These are phyloP conservation scores for Staurois parvus DNA, from an alignment of 2,797 vertebrate species.

Conservation along the genomic window DNA sequence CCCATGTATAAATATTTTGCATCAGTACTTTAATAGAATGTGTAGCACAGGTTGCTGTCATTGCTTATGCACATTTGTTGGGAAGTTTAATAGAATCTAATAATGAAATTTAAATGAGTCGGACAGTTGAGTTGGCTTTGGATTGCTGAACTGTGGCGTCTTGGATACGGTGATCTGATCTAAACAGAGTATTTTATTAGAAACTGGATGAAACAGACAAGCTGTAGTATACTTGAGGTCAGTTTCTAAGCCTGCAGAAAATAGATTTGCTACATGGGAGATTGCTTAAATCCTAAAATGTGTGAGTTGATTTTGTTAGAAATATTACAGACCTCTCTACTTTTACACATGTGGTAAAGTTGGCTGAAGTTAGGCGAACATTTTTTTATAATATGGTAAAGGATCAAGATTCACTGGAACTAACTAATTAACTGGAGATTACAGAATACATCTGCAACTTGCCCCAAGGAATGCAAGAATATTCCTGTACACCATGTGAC, in stretches of 20 bases:
- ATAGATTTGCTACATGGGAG: neutral
- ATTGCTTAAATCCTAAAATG: neutral
- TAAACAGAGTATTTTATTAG: neutral
- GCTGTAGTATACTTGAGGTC: neutral
- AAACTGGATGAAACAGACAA: neutral
- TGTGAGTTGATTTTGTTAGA: neutral
- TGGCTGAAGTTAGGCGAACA: too few relatives aligned
- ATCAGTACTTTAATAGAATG: neutral
- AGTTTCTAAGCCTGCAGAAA: neutral
- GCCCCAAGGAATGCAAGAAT: too few relatives aligned
- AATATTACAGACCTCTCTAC: too few relatives aligned
- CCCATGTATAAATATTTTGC: neutral
- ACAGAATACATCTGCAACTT: too few relatives aligned
- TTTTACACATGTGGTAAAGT: too few relatives aligned
- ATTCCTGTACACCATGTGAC: too few relatives aligned
- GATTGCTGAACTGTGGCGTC: neutral
- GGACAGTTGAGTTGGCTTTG: neutral
- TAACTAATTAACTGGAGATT: too few relatives aligned
- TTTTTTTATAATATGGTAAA: too few relatives aligned
- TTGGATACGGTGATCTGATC: neutral
- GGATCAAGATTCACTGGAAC: too few relatives aligned
- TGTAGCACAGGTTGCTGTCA: neutral
- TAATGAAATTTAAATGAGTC: neutral
- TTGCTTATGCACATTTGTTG: neutral
- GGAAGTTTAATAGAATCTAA: neutral